Base-by-base conservation (phyloP, 2,797 vertebrate genomes). In the Notamacropus eugenii region DNA sequence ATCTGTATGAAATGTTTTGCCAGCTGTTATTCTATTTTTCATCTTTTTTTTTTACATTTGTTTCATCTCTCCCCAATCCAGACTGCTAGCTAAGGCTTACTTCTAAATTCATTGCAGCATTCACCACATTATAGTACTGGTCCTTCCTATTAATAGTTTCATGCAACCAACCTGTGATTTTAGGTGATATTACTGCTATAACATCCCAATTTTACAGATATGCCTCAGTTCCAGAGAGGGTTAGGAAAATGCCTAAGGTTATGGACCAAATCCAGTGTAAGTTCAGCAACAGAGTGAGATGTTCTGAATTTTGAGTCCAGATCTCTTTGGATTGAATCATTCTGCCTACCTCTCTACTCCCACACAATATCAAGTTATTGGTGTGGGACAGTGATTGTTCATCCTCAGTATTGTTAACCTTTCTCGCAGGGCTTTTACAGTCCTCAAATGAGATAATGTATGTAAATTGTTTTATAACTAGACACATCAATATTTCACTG, bases 161-260 rank as follows among this genome's bases (percentile, higher is more conserved):
- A 52, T 40, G 95, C 94, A 93, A 95, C 96, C 31, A 5, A 96
- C 40, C 96, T 96, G 92, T 2, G 55, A 97, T 96, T 57, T 13
- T 93, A 96, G 92, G 91, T 95, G 97, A 95, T 95, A 93, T 95
- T 90, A 95, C 96, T 90, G 90, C 92, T 94, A 94, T 94, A 90
- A 93, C 59, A 95, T 31, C 95, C 96, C 97, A 96, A 94, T 97
- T 98, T 98, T 97, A 96, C 94, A 97, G 97, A 97, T 91, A 91
- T 96, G 96, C 95, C 95, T 91, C 92, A 1, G 52, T 97, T 93
- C 97, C 96, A 95, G 96, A 54, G 93, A 98, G 96, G 95, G 95
- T 96, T 97, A 96, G 97, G 97, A 97, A 97, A 97, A 96, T 87
- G 46, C 95, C 96, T 94, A 96, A 97, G 97, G 97, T 96, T 97